Base-by-base conservation (phyloP, 2,888 invertebrate genomes). In the Leptarthrus brevirostris region DNA sequence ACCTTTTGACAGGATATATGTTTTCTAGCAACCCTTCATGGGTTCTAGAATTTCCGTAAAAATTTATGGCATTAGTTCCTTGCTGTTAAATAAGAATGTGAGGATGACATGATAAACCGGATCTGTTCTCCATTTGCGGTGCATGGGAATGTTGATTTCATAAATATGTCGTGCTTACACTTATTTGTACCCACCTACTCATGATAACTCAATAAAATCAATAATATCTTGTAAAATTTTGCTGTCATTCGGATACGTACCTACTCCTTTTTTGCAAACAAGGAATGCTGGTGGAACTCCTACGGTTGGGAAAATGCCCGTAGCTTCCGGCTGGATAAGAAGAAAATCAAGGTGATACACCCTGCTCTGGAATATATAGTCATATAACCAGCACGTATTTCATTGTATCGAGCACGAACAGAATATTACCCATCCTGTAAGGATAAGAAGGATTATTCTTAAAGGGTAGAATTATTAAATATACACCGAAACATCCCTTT, bases 141-240 rank as follows among this genome's bases (percentile, higher is more conserved):
- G 40, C 40, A 40, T 6, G 40, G n/a, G 44, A 47, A 12, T 64
- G 44, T 47, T 26, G 44, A 64, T 44, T 44, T 22, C 14, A 44
- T 34, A 22, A 64, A 44, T 64, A 47, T 44, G 44, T n/a, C 47
- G 10, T 22, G 64, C 14, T 47, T 64, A 30, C 8, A 30, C 8
- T 30, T 8, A 30, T 30, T 5, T 4, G 16, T 47, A 8, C 47
- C n/a, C n/a, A n/a, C n/a, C n/a, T n/a, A n/a, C 16, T 47, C 16
- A 8, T 36, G 22, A 44, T 64, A 64, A n/a, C 64, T 64, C 64
- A 64, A 64, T 64, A 64, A 64, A 64, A 64, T 64, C 64, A 64
- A 64, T 64, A 64, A 64, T 20, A 44, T 2, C 36, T 36, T 6
- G n/a, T 10, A 61, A 36, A 44, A 64, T 44, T 40, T 10, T 47